Conservation (phyloP, 2,888 invertebrate genomes). For the Coenonympha glycerion region DNA sequence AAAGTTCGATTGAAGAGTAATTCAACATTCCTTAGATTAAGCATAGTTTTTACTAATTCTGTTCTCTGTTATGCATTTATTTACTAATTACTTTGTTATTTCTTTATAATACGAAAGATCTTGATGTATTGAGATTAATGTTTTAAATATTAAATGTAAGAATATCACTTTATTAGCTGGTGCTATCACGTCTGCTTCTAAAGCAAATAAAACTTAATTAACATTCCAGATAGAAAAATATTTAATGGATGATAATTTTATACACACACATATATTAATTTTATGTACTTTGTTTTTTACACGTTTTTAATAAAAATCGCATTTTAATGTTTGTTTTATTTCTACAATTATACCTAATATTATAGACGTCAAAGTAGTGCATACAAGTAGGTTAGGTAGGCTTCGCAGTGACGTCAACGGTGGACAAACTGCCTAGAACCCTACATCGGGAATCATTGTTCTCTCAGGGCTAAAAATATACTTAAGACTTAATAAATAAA, state of each 20-base stretch:
- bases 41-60: neutral
- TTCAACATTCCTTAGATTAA: neutral
- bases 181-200: neutral
- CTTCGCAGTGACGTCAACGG: no score
- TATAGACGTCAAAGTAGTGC: no score
- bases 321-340: neutral
- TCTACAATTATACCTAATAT: neutral
- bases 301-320: conserved; percentile 23
- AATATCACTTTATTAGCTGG: neutral
- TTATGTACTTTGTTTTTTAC: conserved; percentile 17
- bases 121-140: neutral
- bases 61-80: neutral
- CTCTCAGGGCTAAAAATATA: no score
- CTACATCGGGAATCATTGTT: no score
- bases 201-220: neutral
- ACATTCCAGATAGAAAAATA: conserved; percentile 15
- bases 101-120: conserved; percentile 1
- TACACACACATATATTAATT: no score
- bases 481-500: no score
- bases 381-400: no score
- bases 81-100: neutral
- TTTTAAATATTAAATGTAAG: neutral
- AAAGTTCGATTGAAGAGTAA: no score
- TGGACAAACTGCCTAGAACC: no score
- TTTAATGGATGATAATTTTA: conserved; percentile 6